Evolutionary conservation across 2,888 invertebrate species (phyloP).

Genomic region (Steinernema scapterisci): DNA sequence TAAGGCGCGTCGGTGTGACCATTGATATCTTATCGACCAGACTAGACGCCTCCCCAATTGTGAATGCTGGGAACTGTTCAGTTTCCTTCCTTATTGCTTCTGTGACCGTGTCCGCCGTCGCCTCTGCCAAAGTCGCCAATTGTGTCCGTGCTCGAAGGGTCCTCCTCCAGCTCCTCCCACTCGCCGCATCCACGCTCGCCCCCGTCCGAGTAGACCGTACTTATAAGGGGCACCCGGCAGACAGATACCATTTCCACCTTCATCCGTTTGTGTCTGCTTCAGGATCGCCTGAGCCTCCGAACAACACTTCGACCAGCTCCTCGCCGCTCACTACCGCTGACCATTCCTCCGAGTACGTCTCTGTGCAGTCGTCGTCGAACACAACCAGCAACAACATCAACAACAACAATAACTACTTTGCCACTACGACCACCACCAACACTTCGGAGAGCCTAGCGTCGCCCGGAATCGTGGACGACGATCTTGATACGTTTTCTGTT

Average conservation of each 20-base stretch:
- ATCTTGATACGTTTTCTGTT: conserved; percentile 25
- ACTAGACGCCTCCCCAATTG: no score
- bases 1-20: no score
- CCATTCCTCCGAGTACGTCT: conserved; percentile 8
- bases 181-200: no score
- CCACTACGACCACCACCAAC: not conserved
- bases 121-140: no score
- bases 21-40: no score
- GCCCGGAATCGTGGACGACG: conserved; percentile 1
- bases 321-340: conserved; percentile 14
- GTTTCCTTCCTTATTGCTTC: no score
- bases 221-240: no score
- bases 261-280: not conserved
- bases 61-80: no score
- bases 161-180: no score
- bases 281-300: conserved; percentile 17
- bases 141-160: no score
- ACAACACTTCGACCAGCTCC: conserved; percentile 25
- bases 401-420: not conserved
- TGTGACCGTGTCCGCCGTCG: no score
- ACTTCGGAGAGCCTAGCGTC: conserved; percentile 1
- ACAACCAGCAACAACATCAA: not conserved
- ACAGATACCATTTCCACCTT: not conserved
- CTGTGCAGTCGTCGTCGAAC: conserved; percentile 8
- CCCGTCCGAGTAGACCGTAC: no score